Conservation (phyloP, 1,140 invertebrate genomes). For the Drosophila tani region DNA sequence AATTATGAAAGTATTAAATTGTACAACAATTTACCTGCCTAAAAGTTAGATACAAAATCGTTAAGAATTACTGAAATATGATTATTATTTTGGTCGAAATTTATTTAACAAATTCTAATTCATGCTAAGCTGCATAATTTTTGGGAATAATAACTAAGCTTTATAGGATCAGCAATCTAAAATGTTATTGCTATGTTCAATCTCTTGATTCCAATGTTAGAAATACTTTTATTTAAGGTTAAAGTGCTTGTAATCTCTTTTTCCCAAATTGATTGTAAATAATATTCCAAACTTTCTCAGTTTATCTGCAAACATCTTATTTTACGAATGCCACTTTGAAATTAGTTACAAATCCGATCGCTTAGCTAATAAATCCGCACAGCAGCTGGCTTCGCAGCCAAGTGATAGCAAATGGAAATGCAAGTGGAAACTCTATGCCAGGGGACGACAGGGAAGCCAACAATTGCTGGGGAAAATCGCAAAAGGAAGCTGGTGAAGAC, state of each 20-base stretch:
- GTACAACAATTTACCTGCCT: not conserved
- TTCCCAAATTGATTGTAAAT: not conserved
- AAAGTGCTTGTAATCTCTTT: fast-evolving
- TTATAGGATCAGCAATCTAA: not conserved
- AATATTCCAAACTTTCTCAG: not conserved
- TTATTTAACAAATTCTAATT: not conserved
- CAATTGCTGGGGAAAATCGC: conserved; percentile 38
- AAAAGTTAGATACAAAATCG: too few relatives aligned
- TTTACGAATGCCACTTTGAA: not conserved
- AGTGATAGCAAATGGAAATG: conserved; percentile 43
- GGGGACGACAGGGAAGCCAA: conserved; percentile 54
- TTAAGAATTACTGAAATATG: not conserved
- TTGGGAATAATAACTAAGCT: too few relatives aligned
- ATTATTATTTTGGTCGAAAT: not conserved
- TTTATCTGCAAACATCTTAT: not conserved
- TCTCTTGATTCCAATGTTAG: too few relatives aligned
- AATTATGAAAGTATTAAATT: too few relatives aligned
- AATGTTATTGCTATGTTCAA: not conserved
- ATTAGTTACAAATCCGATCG: conserved; percentile 28
- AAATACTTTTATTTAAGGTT: not conserved
- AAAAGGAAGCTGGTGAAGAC: conserved; percentile 5
- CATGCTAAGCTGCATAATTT: too few relatives aligned
- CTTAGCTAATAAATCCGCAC: conserved; percentile 42
- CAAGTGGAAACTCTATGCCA: conserved; percentile 42
- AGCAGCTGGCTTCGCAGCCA: conserved; percentile 23